A percentile compares a stretch with the other conserved stretches of the same genome.
Evolutionary conservation across 1,140 invertebrate genomes (phyloP).

Genomic region (Arctopsyche grandis): DNA sequence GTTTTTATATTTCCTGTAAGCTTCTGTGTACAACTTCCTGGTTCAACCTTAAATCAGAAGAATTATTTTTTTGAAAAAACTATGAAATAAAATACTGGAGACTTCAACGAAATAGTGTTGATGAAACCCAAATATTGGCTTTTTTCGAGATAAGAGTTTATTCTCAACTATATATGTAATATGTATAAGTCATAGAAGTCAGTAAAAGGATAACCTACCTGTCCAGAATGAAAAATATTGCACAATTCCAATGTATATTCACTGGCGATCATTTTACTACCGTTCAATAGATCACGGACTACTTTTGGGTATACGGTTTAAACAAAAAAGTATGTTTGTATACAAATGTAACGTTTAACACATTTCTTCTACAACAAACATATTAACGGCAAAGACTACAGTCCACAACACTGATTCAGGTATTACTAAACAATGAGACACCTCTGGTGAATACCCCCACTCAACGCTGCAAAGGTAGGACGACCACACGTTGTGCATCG

Average conservation of each 20-base stretch:
- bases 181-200: no score
- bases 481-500: neutral
- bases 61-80: neutral
- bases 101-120: neutral
- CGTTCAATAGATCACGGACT: neutral
- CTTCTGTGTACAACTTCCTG: constrained; percentile 78
- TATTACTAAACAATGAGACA: constrained; percentile 49
- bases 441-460: constrained; percentile 39
- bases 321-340: neutral
- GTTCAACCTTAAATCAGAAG: constrained; percentile 74
- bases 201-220: constrained; percentile 66
- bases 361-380: neutral
- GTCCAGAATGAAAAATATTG: constrained; percentile 89
- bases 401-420: neutral
- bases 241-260: constrained; percentile 88
- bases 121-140: no score
- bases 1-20: constrained; percentile 82
- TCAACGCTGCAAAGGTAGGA: neutral
- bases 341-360: neutral
- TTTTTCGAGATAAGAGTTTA: no score
- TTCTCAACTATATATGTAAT: no score
- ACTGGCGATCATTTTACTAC: constrained; percentile 74
- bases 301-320: neutral
- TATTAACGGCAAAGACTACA: neutral
- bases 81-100: neutral